phyloP scores from a whole-genome alignment of 2,797 vertebrate species.

The Anableps anableps region DNA sequence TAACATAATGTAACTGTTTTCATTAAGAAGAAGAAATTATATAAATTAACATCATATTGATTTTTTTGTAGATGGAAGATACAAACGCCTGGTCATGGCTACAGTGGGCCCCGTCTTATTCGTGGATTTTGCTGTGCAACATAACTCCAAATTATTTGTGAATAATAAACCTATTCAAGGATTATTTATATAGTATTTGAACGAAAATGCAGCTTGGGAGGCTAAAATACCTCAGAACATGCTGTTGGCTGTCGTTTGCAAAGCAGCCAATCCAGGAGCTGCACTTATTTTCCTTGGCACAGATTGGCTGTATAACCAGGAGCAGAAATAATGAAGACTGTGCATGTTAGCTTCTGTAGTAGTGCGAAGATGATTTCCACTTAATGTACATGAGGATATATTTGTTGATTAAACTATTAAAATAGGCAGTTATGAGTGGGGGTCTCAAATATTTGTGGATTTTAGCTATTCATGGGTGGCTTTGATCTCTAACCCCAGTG shows the following conservation, averaged over 20 bases:
- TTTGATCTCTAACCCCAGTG: not conserved
- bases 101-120: not conserved
- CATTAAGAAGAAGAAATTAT: not conserved
- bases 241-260: not conserved
- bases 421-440: not conserved
- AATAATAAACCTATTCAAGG: not conserved
- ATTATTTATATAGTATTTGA: not conserved
- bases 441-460: not conserved
- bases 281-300: not conserved
- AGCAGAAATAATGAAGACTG: not conserved
- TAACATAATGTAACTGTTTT: not conserved
- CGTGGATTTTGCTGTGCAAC: not conserved
- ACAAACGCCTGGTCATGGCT: not conserved
- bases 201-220: not conserved
- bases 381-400: not conserved
- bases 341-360: not conserved
- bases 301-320: not conserved
- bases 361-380: not conserved
- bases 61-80: not conserved
- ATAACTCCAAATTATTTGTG: not conserved
- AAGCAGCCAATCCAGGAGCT: not conserved
- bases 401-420: not conserved
- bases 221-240: not conserved
- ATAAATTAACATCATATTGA: not conserved
- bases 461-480: not conserved